A percentile compares a stretch with the other conserved stretches of the same genome.
Conservation (phyloP, 2,113 vertebrate genomes). For the Tor tambroides region DNA sequence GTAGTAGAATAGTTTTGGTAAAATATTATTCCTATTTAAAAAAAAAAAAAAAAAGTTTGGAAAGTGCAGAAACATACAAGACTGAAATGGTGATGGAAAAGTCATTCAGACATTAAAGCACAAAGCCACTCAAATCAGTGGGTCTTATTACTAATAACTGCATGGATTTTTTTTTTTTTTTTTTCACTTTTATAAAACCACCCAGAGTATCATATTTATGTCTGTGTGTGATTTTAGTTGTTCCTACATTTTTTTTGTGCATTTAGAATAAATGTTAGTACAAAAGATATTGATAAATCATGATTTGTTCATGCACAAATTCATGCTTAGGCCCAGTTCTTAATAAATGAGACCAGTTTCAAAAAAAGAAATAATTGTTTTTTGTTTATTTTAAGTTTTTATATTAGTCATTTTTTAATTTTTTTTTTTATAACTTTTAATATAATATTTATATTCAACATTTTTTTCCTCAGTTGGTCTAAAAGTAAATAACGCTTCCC, state of each 20-base stretch:
- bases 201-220: neutral
- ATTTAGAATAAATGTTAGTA: neutral
- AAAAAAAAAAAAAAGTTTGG: neutral
- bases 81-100: neutral
- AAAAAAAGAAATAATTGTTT: too few species aligned
- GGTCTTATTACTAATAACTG: neutral
- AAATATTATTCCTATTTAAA: neutral
- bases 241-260: neutral
- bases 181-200: neutral
- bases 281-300: neutral
- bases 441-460: too few species aligned
- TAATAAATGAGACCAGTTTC: too few species aligned
- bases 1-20: too few species aligned
- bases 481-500: too few species aligned
- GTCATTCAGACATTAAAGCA: neutral
- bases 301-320: neutral
- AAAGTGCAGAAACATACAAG: neutral
- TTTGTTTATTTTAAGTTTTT: too few species aligned
- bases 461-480: too few species aligned
- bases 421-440: too few species aligned
- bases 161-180: neutral
- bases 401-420: too few species aligned
- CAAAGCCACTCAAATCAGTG: neutral
- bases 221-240: neutral
- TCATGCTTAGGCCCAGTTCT: neutral